A percentile compares a stretch with the other conserved stretches of the same genome.
These are phyloP conservation scores for Solenodon paradoxus DNA, from an alignment of 2,113 vertebrate genomes.

Conservation along the genomic window DNA sequence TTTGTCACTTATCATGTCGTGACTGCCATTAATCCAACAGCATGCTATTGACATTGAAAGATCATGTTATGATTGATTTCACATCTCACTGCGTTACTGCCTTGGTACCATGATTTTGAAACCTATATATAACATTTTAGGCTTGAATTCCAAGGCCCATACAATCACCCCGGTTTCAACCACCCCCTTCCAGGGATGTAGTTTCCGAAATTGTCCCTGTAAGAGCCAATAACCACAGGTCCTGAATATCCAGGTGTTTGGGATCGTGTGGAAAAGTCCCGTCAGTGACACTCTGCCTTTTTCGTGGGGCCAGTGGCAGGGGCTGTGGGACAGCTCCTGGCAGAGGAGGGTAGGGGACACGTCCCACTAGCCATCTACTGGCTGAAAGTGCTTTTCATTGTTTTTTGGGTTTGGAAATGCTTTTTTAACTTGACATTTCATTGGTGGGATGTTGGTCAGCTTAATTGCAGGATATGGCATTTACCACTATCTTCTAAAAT, in stretches of 20 bases:
- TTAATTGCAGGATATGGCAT: background rate
- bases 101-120: background rate
- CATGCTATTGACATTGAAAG: conserved; percentile 44
- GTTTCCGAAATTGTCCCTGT: conserved; percentile 20
- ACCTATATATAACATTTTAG: background rate
- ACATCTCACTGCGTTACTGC: background rate
- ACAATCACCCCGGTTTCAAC: background rate
- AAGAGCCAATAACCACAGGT: background rate
- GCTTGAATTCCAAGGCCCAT: background rate
- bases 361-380: background rate
- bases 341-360: background rate
- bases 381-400: background rate
- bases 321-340: background rate
- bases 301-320: background rate
- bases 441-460: background rate
- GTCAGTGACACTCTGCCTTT: background rate
- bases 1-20: conserved; percentile 17
- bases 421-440: background rate
- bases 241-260: background rate
- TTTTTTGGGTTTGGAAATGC: conserved; percentile 26
- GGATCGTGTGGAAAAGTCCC: background rate
- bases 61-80: conserved; percentile 15
- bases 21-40: background rate
- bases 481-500: background rate
- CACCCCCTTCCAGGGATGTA: background rate